Evolutionary conservation across 2,797 vertebrate species (phyloP).

Genomic region (Catharus ustulatus): DNA sequence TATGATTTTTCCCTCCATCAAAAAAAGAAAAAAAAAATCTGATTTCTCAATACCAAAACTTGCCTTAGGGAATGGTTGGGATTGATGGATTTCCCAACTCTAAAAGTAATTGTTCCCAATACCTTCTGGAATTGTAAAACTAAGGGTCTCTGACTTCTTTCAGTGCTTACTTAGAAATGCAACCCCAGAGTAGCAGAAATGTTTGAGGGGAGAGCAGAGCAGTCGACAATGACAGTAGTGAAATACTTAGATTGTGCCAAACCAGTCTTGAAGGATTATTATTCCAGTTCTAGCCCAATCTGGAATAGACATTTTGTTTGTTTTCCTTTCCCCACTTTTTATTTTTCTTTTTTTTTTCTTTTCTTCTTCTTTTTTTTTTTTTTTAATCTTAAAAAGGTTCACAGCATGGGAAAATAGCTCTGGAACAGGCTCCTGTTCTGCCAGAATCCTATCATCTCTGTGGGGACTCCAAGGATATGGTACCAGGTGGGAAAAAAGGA

Average conservation of each 20-base stretch:
- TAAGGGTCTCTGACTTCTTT: constrained; percentile 35
- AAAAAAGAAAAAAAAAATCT: background rate
- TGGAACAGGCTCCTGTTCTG: background rate
- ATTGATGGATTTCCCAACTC: constrained; percentile 42
- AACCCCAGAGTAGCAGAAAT: constrained; percentile 21
- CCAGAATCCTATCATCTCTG: background rate
- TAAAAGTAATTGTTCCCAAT: constrained; percentile 10
- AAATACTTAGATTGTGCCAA: constrained; percentile 32
- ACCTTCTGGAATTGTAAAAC: constrained; percentile 46
- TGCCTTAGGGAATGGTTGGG: background rate
- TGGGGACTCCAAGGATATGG: background rate
- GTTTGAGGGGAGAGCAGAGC: constrained; percentile 18
- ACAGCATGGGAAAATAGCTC: background rate
- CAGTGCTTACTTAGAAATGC: constrained; percentile 45
- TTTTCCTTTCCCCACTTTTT: background rate
- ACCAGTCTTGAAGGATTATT: constrained; percentile 43
- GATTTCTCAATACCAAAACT: constrained; percentile 16
- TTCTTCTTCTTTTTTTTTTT: no score
- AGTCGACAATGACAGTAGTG: background rate
- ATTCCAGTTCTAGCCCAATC: background rate
- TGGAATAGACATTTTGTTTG: constrained; percentile 38
- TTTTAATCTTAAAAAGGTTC: background rate
- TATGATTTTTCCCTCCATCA: background rate
- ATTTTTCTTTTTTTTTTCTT: background rate
- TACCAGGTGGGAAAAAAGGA: rapidly evolving